Base-by-base conservation (phyloP, 2,797 vertebrate genomes). In the Notolepis coatsorum region DNA sequence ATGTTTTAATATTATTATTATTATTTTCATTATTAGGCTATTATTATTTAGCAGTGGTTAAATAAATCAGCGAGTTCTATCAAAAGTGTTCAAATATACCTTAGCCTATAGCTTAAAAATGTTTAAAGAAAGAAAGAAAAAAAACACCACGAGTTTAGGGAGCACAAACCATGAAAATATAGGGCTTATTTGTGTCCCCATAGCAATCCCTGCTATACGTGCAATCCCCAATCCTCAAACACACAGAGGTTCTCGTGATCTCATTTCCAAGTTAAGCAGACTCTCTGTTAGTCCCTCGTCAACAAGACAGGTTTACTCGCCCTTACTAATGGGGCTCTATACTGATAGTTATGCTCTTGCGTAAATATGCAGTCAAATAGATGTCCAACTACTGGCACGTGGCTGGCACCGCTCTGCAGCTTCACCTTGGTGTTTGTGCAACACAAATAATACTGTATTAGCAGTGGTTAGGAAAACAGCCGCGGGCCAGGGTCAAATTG, bases 361-460 rank as follows among this genome's bases (percentile, higher is more conserved):
- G 88, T 92, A 91, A 92, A 93, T 91, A 92, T 91, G 81, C 83
- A 83, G 86, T 89, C 86, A 91, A 92, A 93, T 90, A 90, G 88
- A 92, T 93, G 88, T 84, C 84, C 84, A 88, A 90, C 82, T 31
- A 75, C 61, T 55, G 88, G 86, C 90, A 85, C 90, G 90, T 90
- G 90, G 81, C 88, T 83, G 86, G 86, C 81, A 56, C 53, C 76
- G 79, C 74, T 79, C 77, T 52, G 75, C 51, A 77, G 80, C 77
- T 71, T 87, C 88, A 90, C 88, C 82, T 90, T 77, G 63, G 76
- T 88, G 81, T 89, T 84, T 88, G 87, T 82, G 83, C 79, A 79
- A 81, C 54, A 86, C 85, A 89, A 88, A 91, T 83, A 89, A 37
- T 37, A 37, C 35, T 37, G 35, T 37, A 37, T n/a, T 37, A n/a